Evolutionary conservation across 2,797 vertebrate species (phyloP).

Genomic region (Molossus molossus): DNA sequence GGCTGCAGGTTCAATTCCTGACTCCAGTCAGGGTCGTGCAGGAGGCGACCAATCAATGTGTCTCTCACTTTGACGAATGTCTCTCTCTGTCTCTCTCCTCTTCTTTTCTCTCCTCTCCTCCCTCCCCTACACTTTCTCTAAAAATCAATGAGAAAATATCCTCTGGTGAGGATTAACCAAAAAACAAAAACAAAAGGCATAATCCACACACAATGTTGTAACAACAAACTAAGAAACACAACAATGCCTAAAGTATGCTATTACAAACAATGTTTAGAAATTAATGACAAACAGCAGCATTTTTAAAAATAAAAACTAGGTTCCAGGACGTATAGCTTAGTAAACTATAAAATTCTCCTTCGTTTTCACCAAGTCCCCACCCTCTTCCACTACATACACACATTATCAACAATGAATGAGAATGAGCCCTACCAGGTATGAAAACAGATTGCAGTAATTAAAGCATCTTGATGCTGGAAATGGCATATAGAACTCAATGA

Average conservation of each 20-base stretch:
- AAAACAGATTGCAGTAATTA: not conserved
- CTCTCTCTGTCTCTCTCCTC: too few relatives aligned
- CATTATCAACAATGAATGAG: not conserved
- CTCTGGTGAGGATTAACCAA: too few relatives aligned
- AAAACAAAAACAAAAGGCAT: not conserved
- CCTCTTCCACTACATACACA: not conserved
- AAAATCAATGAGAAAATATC: too few relatives aligned
- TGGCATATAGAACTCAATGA: not conserved
- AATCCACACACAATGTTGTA: not conserved
- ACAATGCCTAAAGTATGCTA: not conserved
- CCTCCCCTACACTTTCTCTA: too few relatives aligned
- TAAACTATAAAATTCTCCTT: not conserved
- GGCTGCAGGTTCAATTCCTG: too few relatives aligned
- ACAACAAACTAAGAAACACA: not conserved
- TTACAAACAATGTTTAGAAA: not conserved
- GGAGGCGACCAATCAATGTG: too few relatives aligned
- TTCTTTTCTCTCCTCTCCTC: too few relatives aligned
- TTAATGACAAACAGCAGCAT: not conserved
- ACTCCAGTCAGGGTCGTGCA: too few relatives aligned
- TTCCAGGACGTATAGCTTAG: not conserved
- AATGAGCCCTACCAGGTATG: not conserved
- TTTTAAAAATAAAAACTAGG: not conserved
- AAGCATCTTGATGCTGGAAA: not conserved
- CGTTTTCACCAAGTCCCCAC: not conserved
- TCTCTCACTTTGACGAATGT: too few relatives aligned